These are phyloP conservation scores for Mimas tiliae DNA, from an alignment of 2,888 invertebrate genomes.

Conservation along the genomic window DNA sequence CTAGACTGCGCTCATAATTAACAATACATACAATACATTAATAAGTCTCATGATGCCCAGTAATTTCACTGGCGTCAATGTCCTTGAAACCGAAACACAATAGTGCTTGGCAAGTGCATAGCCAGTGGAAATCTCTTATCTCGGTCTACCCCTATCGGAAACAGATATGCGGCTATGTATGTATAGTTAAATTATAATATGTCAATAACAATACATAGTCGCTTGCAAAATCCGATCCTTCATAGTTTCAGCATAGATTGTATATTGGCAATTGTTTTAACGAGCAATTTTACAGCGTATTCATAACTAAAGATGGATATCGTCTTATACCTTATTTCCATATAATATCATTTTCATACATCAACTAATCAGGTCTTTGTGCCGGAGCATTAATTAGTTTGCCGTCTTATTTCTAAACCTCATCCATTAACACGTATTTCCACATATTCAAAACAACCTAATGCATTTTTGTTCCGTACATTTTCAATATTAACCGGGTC, in stretches of 20 bases:
- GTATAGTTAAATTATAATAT: no score
- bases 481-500: slow-evolving; percentile 21
- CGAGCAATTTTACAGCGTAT: background rate
- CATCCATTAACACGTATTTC: background rate
- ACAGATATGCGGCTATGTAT: no score
- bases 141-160: no score
- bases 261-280: background rate
- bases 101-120: no score
- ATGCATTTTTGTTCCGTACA: background rate
- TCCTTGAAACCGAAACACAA: no score
- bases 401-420: background rate
- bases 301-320: background rate
- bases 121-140: no score
- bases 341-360: background rate
- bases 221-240: no score
- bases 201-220: no score
- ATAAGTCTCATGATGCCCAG: no score
- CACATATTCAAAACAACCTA: background rate
- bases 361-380: background rate
- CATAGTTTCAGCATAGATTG: background rate
- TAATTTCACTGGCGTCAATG: no score
- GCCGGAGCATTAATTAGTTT: background rate
- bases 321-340: background rate
- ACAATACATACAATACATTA: no score
- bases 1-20: no score